phyloP scores from a whole-genome alignment of 37 sponge, comb jelly and placozoan genomes.

The Ianthella basta region DNA sequence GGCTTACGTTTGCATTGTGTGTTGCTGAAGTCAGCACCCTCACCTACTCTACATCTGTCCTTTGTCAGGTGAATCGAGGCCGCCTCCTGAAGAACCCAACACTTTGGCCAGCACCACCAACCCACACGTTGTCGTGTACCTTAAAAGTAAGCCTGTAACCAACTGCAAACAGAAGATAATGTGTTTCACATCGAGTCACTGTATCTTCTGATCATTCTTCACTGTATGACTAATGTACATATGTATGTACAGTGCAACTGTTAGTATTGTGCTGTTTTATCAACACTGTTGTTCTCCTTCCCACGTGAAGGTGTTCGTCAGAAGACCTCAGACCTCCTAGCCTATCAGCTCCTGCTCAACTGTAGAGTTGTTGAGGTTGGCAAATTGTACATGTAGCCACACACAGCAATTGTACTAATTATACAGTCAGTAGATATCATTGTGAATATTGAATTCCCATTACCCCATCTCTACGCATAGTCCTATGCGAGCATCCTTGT shows the following conservation, averaged over 20 bases:
- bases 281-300: too few species aligned
- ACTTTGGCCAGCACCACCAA: not conserved
- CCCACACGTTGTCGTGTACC: slow-evolving; percentile 17
- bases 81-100: not conserved
- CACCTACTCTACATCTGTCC: not conserved
- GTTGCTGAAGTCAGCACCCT: too few species aligned
- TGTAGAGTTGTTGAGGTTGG: not conserved
- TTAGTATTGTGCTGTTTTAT: too few species aligned
- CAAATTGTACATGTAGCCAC: too few species aligned
- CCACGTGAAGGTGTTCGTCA: slow-evolving; percentile 6
- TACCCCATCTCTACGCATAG: slow-evolving; percentile 6
- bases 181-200: too few species aligned
- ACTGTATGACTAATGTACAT: too few species aligned
- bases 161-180: too few species aligned
- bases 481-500: slow-evolving; percentile 8
- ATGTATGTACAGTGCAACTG: too few species aligned
- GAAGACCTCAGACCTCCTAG: not conserved
- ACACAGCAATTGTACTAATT: too few species aligned
- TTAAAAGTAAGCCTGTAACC: not conserved
- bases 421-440: not conserved
- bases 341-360: slow-evolving; percentile 35
- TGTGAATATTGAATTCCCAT: not conserved
- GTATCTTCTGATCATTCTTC: too few species aligned
- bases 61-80: not conserved
- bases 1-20: too few species aligned